Conservation (phyloP, 2,888 invertebrate genomes). For the Branchipolynoe longqiensis region DNA sequence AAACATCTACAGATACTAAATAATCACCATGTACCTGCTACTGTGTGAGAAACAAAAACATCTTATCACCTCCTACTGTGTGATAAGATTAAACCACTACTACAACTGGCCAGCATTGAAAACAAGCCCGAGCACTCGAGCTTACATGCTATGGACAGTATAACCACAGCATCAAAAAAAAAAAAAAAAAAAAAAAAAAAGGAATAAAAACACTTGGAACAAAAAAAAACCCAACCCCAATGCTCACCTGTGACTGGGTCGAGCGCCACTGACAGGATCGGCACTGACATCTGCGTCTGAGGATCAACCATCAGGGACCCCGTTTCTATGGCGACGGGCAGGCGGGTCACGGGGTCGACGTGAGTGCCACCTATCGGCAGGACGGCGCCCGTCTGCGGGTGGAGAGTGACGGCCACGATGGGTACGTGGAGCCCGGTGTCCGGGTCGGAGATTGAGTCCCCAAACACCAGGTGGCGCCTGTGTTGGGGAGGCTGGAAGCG, state of each 20-base stretch:
- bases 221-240: too few relatives aligned
- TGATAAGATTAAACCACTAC: too few relatives aligned
- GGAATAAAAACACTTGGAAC: too few relatives aligned
- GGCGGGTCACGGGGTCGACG: conserved; percentile 78
- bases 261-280: conserved; percentile 77
- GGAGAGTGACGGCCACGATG: conserved; percentile 78
- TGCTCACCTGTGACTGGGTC: conserved; percentile 75
- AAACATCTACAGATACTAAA: too few relatives aligned
- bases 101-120: too few relatives aligned
- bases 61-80: too few relatives aligned
- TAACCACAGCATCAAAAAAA: too few relatives aligned
- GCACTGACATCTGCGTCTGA: conserved; percentile 75
- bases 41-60: too few relatives aligned
- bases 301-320: conserved; percentile 80
- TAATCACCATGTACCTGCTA: too few relatives aligned
- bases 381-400: conserved; percentile 74
- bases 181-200: too few relatives aligned
- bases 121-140: too few relatives aligned
- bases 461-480: conserved; percentile 74
- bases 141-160: too few relatives aligned
- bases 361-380: conserved; percentile 79
- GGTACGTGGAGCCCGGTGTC: conserved; percentile 78
- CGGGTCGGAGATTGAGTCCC: conserved; percentile 77
- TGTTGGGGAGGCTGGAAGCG: conserved; percentile 74
- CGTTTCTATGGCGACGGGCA: conserved; percentile 79